Evolutionary conservation across 2,888 invertebrate species (phyloP), one percentile per base, ranked within the genome.

Genomic region (Bombylius discolor): DNA sequence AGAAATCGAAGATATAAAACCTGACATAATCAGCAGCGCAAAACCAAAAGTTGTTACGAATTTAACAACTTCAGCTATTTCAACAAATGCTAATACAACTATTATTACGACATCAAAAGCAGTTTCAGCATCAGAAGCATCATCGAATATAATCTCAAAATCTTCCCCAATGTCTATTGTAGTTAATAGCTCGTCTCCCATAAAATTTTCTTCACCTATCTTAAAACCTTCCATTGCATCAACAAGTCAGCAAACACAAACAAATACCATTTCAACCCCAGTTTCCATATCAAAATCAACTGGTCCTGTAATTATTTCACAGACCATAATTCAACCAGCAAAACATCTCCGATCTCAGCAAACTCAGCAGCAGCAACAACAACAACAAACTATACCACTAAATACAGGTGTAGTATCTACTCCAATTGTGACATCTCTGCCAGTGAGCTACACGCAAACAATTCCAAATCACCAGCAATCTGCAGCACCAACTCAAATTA

Each of bases 321-420:
- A 73, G 63, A 73, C 73, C 32, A 73, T 73, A 14, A 73, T 73
- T 55, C 72, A 73, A 59, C 73, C 73, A 11, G 70, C 71, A 3
- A 72, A 72, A 59, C 65, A 70, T 1, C 33, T 51, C 8, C 12
- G 47, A 23, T 34, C 47, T 42, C 47, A 51, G 13, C 5, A 46
- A 33, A 47, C n/a, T 23, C 23, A 23, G 23, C 23, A 23, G 23
- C 23, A 23, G 3, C 23, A 23, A 23, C 23, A 23, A 3, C 23
- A 23, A 23, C 23, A 23, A 23, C 4, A 45, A 31, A 34, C 31
- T 11, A 34, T 53, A 46, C 46, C 56, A 55, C 31, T 54, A 49
- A 50, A 56, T 46, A 48, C 52, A n/a, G 52, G 36, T 33, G 39
- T 56, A 34, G 46, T 56, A 23, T 49, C 56, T 3, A 44, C 52